Conservation (phyloP, 2,888 invertebrate species). For the Spisula solida region DNA sequence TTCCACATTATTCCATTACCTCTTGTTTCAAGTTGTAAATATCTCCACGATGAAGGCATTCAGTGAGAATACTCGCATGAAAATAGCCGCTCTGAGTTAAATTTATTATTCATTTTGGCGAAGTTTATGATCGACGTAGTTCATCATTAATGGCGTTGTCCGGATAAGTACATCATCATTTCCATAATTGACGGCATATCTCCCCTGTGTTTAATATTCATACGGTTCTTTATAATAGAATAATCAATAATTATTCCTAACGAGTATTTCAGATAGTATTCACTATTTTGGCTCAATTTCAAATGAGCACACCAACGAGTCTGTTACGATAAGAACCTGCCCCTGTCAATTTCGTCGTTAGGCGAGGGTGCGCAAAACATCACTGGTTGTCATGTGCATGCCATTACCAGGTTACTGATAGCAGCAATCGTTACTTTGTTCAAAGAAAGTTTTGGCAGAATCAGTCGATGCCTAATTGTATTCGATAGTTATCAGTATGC, state of each 20-base stretch:
- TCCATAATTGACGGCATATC: no score
- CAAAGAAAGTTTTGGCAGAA: slow-evolving; percentile 8
- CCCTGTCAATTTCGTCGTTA: background rate
- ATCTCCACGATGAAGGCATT: background rate
- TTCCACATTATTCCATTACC: no score
- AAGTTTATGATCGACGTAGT: background rate
- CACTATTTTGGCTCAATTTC: background rate
- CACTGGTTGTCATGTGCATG: background rate
- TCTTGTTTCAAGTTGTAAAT: background rate
- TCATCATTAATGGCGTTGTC: background rate
- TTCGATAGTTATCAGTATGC: background rate
- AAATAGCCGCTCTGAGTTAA: background rate
- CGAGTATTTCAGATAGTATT: no score
- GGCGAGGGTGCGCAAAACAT: background rate
- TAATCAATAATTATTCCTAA: no score
- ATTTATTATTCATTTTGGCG: background rate
- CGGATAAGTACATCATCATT: background rate
- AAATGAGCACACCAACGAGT: background rate
- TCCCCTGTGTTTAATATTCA: no score
- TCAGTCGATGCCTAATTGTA: background rate
- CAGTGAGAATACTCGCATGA: no score
- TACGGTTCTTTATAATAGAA: no score
- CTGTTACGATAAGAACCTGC: background rate
- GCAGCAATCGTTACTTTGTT: background rate
- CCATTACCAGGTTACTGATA: background rate